A percentile compares a stretch with the other conserved stretches of the same genome.
phyloP scores from a whole-genome alignment of 2,888 invertebrate genomes.

The Patella pellucida region DNA sequence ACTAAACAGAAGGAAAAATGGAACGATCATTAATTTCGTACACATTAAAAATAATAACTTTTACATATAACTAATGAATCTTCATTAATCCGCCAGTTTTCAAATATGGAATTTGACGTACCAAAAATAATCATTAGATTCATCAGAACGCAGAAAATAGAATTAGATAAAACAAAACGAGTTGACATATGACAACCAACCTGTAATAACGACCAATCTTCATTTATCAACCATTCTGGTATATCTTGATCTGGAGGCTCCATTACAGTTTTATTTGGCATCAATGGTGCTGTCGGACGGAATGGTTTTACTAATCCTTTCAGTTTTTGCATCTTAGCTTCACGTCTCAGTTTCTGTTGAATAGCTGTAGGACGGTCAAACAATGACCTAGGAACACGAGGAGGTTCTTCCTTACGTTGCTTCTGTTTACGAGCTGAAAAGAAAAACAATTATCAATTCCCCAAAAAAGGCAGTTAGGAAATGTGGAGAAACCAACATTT shows the following conservation, averaged over 20 bases:
- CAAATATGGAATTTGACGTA: background rate
- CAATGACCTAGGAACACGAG: slow-evolving; percentile 83
- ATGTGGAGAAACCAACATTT: too few species aligned
- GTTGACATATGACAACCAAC: slow-evolving; percentile 34
- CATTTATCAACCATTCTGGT: slow-evolving; percentile 91
- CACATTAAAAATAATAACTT: too few species aligned
- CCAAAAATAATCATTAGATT: background rate
- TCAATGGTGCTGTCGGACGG: slow-evolving; percentile 44
- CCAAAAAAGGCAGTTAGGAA: too few species aligned
- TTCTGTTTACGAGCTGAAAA: slow-evolving; percentile 68
- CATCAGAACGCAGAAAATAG: background rate
- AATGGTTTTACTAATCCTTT: slow-evolving; percentile 60
- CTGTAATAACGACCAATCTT: slow-evolving; percentile 87
- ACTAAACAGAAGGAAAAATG: slow-evolving; percentile 63
- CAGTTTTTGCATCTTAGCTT: slow-evolving; percentile 82
- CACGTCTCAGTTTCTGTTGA: slow-evolving; percentile 82
- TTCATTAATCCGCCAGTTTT: slow-evolving; percentile 12
- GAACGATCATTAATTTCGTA: background rate
- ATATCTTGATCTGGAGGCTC: slow-evolving; percentile 71
- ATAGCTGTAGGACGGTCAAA: slow-evolving; percentile 86
- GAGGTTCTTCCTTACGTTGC: slow-evolving; percentile 80
- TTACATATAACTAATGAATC: background rate
- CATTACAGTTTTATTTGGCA: slow-evolving; percentile 32
- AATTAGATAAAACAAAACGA: too few species aligned
- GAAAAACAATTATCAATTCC: background rate